A percentile compares a stretch with the other conserved stretches of the same genome.
phyloP scores from a whole-genome alignment of 2,113 vertebrate genomes.

The Oncorhynchus tshawytscha region DNA sequence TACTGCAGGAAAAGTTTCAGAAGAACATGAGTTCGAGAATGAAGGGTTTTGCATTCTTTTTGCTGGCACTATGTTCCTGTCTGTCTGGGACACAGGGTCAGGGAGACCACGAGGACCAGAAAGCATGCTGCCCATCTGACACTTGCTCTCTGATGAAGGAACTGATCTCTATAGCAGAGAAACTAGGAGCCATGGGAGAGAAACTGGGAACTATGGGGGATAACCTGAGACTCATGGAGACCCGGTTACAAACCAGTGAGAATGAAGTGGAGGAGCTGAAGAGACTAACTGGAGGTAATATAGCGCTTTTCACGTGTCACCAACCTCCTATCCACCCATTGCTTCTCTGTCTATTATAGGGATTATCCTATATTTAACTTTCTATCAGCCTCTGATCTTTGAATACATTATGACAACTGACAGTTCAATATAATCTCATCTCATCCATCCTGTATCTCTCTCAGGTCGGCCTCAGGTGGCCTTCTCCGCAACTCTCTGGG shows the following conservation, averaged over 20 bases:
- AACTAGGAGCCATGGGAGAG: constrained; percentile 19
- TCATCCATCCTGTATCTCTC: not conserved
- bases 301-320: no score
- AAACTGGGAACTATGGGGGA: constrained; percentile 19
- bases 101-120: not conserved
- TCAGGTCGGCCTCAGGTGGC: constrained; percentile 41
- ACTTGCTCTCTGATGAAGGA: not conserved
- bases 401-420: no score
- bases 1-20: not conserved
- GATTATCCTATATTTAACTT: not conserved
- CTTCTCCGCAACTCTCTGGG: constrained; percentile 54
- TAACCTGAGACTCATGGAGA: constrained; percentile 34
- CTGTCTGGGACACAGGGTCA: not conserved
- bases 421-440: no score
- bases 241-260: constrained; percentile 13
- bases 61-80: constrained; percentile 16
- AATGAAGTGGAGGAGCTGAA: constrained; percentile 34
- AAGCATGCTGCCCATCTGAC: not conserved
- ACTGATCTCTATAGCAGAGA: constrained; percentile 2
- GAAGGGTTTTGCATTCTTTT: constrained; percentile 22
- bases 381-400: not conserved
- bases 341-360: not conserved
- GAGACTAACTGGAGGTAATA: constrained; percentile 30
- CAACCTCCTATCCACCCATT: not conserved
- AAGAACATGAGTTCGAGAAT: constrained; percentile 8